Evolutionary conservation across 2,888 invertebrate genomes (phyloP).

Genomic region (Panzeria rudis): DNA sequence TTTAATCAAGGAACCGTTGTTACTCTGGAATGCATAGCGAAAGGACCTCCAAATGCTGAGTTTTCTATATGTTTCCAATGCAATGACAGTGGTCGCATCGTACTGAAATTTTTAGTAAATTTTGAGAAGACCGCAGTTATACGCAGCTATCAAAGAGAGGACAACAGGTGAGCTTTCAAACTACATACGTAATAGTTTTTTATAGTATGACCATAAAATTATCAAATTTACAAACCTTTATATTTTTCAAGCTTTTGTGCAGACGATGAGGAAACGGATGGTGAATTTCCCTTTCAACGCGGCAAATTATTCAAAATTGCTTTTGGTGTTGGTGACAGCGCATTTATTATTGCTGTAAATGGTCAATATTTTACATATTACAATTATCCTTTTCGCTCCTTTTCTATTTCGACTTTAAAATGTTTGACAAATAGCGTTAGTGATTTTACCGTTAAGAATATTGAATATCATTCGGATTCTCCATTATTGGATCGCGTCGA

Average conservation of each 20-base stretch:
- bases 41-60: slow-evolving; percentile 81
- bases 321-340: slow-evolving; percentile 82
- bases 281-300: slow-evolving; percentile 82
- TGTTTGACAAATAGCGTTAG: slow-evolving; percentile 81
- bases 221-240: not conserved
- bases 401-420: slow-evolving; percentile 82
- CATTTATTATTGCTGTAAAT: slow-evolving; percentile 82
- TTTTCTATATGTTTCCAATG: slow-evolving; percentile 83
- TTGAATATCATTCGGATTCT: slow-evolving; percentile 83
- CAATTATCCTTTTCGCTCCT: slow-evolving; percentile 81
- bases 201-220: not conserved
- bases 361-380: slow-evolving; percentile 83
- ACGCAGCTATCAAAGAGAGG: slow-evolving; percentile 81
- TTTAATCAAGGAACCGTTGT: slow-evolving; percentile 80
- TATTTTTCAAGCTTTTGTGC: slow-evolving; percentile 76
- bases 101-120: slow-evolving; percentile 81
- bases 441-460: slow-evolving; percentile 80
- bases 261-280: slow-evolving; percentile 82
- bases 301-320: slow-evolving; percentile 83
- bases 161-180: slow-evolving; percentile 78
- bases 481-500: slow-evolving; percentile 81
- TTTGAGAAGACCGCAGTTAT: slow-evolving; percentile 81
- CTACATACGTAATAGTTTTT: not conserved
- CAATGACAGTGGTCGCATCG: slow-evolving; percentile 81
- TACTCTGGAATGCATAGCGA: slow-evolving; percentile 82